Evolutionary conservation across 1,140 invertebrate genomes (phyloP).

Genomic region (Bathynomus jamesi): DNA sequence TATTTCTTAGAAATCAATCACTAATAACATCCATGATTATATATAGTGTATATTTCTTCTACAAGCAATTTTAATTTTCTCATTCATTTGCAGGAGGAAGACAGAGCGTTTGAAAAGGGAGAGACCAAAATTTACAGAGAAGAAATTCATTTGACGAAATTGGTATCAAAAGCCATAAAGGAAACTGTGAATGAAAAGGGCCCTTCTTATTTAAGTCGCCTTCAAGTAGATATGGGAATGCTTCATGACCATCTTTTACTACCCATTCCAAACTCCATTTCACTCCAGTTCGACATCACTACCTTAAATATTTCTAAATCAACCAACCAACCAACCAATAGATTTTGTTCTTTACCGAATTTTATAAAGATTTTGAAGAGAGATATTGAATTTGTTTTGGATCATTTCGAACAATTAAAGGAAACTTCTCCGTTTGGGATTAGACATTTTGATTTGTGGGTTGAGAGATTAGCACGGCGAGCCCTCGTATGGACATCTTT

Average conservation of each 20-base stretch:
- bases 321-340: background rate
- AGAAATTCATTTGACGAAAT: background rate
- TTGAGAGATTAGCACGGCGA: background rate
- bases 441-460: background rate
- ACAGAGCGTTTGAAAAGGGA: conserved; percentile 15
- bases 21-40: too few relatives aligned
- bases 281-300: too few relatives aligned
- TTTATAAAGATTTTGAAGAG: background rate
- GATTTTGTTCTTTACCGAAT: background rate
- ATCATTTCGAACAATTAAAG: background rate
- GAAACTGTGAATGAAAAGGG: background rate
- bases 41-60: too few relatives aligned
- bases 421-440: background rate
- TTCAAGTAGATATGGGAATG: background rate
- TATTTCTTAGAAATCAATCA: too few relatives aligned
- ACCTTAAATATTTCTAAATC: too few relatives aligned
- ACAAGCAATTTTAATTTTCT: too few relatives aligned
- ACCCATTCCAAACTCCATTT: background rate
- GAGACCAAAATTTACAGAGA: conserved; percentile 10
- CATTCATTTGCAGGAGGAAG: conserved; percentile 8
- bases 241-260: background rate
- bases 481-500: background rate
- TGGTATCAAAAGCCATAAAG: background rate
- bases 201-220: background rate
- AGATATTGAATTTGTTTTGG: background rate